A percentile compares a stretch with the other conserved stretches of the same genome.
These are phyloP conservation scores for Percopsis transmontana DNA, from an alignment of 2,113 vertebrate genomes.

Conservation along the genomic window DNA sequence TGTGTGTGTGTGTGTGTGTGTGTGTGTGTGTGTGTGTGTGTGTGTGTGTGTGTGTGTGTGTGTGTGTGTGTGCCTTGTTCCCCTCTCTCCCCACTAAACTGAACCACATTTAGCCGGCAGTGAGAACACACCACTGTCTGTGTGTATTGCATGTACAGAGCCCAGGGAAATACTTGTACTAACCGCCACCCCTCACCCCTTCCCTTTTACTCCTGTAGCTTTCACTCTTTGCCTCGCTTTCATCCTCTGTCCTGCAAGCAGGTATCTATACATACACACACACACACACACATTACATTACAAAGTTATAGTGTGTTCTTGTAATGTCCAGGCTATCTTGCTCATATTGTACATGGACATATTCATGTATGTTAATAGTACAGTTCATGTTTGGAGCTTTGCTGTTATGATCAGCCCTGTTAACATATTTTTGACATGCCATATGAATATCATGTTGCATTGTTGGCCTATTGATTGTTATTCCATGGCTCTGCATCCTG, in stretches of 20 bases:
- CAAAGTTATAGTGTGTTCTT: not conserved
- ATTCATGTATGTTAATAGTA: no score
- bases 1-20: conserved; percentile 18
- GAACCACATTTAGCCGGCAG: conserved; percentile 71
- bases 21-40: not conserved
- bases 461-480: conserved; percentile 3
- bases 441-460: no score
- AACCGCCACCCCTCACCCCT: conserved; percentile 1
- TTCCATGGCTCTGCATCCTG: conserved; percentile 20
- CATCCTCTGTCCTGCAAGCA: not conserved
- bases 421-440: no score
- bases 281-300: not conserved
- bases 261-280: not conserved
- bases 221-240: conserved; percentile 21
- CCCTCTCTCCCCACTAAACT: conserved; percentile 59
- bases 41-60: not conserved
- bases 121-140: conserved; percentile 60
- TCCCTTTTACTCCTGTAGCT: conserved; percentile 3
- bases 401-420: no score
- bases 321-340: no score
- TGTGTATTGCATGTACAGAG: conserved; percentile 47
- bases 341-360: no score
- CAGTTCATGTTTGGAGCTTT: no score
- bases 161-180: conserved; percentile 56
- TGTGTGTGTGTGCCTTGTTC: conserved; percentile 14